phyloP scores from a whole-genome alignment of 2,113 vertebrate genomes.

The Rynchops niger region DNA sequence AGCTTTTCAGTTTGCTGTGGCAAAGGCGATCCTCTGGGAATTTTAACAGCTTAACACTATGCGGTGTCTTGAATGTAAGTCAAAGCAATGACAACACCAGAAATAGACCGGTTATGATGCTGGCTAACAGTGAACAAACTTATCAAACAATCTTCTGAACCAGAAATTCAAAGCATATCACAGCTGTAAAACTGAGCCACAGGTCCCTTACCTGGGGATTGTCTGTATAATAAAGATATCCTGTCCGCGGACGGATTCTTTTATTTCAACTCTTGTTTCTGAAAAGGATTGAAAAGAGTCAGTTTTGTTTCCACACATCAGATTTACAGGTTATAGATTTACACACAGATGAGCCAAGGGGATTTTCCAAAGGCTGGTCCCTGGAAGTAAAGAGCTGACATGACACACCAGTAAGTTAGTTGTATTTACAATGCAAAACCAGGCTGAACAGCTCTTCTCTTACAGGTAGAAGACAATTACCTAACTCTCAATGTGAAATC shows the following conservation, averaged over 20 bases:
- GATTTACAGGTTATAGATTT: not conserved
- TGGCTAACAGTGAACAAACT: not conserved
- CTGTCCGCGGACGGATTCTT: constrained; percentile 96
- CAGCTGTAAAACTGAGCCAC: not conserved
- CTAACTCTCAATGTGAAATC: not conserved
- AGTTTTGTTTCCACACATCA: not conserved
- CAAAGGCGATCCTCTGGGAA: not conserved
- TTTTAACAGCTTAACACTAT: not conserved
- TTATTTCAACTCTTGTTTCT: constrained; percentile 98
- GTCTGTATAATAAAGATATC: constrained; percentile 99
- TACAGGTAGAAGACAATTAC: not conserved
- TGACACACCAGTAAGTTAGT: not conserved
- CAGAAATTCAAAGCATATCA: not conserved
- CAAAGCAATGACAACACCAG: not conserved
- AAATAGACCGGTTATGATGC: not conserved
- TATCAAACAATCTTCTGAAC: not conserved
- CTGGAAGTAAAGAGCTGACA: not conserved
- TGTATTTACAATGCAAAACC: not conserved
- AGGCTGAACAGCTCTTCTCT: not conserved
- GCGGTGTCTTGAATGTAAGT: not conserved
- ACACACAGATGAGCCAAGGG: not conserved
- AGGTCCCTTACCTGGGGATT: constrained; percentile 86
- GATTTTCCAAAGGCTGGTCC: not conserved
- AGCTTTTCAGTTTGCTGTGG: not conserved
- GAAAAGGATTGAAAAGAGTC: constrained; percentile 33